Conservation (phyloP, 2,888 invertebrate genomes). For the Endotricha flammealis region DNA sequence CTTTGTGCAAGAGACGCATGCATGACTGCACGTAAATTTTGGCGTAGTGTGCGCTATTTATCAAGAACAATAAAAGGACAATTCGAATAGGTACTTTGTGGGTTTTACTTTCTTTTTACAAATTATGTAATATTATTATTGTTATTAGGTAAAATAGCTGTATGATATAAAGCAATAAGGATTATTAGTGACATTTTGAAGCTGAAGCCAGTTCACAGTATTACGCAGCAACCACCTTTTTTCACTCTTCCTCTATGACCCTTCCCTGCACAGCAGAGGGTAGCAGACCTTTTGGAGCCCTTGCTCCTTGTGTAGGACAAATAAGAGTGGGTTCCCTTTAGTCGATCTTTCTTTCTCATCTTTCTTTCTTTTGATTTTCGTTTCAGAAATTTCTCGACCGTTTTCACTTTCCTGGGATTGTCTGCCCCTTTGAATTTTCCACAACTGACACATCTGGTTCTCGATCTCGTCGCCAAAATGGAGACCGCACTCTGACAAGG, state of each 20-base stretch:
- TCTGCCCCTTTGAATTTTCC: slow-evolving; percentile 33
- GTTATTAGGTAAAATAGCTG: no score
- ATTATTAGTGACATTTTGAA: no score
- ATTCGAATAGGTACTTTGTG: no score
- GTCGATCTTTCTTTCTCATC: slow-evolving; percentile 44
- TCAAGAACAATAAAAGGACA: no score
- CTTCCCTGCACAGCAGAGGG: slow-evolving; percentile 52
- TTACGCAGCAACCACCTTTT: slow-evolving; percentile 22
- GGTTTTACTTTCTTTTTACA: no score
- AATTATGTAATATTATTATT: no score
- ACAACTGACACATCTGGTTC: slow-evolving; percentile 42
- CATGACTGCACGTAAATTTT: no score
- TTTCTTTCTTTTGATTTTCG: slow-evolving; percentile 46
- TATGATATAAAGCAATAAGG: no score
- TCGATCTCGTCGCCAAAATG: slow-evolving; percentile 53
- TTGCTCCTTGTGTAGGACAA: slow-evolving; percentile 36
- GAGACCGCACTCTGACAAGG: slow-evolving; percentile 63
- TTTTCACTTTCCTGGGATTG: slow-evolving; percentile 30
- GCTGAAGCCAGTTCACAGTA: not conserved
- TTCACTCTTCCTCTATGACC: slow-evolving; percentile 57
- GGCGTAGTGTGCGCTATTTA: no score
- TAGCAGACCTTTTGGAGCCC: slow-evolving; percentile 28
- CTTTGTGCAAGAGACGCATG: no score
- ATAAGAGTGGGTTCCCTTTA: slow-evolving; percentile 42
- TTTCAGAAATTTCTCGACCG: slow-evolving; percentile 45